These are phyloP conservation scores for Hypomecis atomaria DNA, from an alignment of 2,888 invertebrate species.

Conservation along the genomic window DNA sequence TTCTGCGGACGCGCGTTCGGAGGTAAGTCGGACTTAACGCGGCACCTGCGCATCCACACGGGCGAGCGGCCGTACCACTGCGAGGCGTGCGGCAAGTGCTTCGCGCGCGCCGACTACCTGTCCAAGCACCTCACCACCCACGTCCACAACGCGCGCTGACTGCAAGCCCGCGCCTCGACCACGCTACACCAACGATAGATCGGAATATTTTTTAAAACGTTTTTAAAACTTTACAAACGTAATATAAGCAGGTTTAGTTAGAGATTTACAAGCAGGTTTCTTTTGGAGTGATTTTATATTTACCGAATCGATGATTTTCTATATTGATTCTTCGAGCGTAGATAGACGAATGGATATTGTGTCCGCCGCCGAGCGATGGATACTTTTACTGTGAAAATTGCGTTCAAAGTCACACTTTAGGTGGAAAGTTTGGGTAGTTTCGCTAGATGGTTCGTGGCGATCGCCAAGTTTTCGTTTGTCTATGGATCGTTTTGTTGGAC, in stretches of 20 bases:
- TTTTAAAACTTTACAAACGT: conserved; percentile 77
- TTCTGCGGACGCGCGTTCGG: conserved; percentile 96
- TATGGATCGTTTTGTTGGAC: conserved; percentile 15
- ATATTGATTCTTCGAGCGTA: conserved; percentile 63
- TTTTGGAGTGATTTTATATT: conserved; percentile 77
- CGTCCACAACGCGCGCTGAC: conserved; percentile 90
- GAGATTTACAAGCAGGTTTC: conserved; percentile 74
- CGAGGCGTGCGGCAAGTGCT: conserved; percentile 96
- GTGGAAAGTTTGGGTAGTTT: conserved; percentile 26
- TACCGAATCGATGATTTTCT: conserved; percentile 67
- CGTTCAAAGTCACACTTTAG: conserved; percentile 48
- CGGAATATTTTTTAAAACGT: conserved; percentile 81
- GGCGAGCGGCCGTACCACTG: conserved; percentile 96
- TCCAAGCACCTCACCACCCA: conserved; percentile 96
- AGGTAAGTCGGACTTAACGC: conserved; percentile 94
- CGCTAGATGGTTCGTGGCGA: conserved; percentile 32
- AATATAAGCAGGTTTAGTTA: conserved; percentile 79
- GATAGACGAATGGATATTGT: conserved; percentile 42
- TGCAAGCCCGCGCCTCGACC: conserved; percentile 57
- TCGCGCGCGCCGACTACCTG: conserved; percentile 95
- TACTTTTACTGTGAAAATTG: conserved; percentile 42
- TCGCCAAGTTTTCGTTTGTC: conserved; percentile 9
- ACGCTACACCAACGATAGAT: conserved; percentile 63
- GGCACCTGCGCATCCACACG: conserved; percentile 94
- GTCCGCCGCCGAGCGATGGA: conserved; percentile 55